Percentiles rank a stretch among this genome's conserved stretches.
phyloP scores from a whole-genome alignment of 2,797 vertebrate genomes.

The Syngnathus rostellatus region DNA sequence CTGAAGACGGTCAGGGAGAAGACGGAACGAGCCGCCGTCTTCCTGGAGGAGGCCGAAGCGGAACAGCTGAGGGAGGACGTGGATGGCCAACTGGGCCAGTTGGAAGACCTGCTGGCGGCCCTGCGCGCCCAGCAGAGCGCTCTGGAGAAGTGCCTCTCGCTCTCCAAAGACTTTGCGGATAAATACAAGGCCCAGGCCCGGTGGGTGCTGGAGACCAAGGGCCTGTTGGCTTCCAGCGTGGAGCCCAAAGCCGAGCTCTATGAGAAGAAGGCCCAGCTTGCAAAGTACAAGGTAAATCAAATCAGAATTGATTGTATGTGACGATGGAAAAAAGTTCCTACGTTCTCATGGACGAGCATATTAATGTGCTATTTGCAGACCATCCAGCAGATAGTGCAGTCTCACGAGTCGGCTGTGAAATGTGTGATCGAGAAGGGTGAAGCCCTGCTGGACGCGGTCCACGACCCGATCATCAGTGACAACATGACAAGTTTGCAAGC shows the following conservation, averaged over 20 bases:
- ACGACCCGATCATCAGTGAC: constrained; percentile 71
- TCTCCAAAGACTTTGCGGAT: constrained; percentile 89
- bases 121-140: constrained; percentile 78
- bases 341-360: neutral
- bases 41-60: constrained; percentile 74
- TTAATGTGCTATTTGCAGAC: constrained; percentile 62
- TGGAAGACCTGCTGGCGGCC: constrained; percentile 74
- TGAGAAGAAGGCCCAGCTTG: constrained; percentile 93
- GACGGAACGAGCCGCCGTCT: constrained; percentile 74
- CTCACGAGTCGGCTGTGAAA: constrained; percentile 81
- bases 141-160: constrained; percentile 81
- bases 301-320: neutral
- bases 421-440: constrained; percentile 87
- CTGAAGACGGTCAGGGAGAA: constrained; percentile 86
- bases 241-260: constrained; percentile 93
- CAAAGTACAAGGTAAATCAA: constrained; percentile 83
- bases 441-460: constrained; percentile 68
- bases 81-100: constrained; percentile 56
- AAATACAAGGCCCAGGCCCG: constrained; percentile 81
- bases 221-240: constrained; percentile 66
- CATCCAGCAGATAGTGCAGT: constrained; percentile 82
- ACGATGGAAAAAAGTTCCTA: too few relatives aligned
- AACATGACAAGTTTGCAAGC: constrained; percentile 77
- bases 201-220: constrained; percentile 81
- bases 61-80: constrained; percentile 74